Base-by-base conservation (phyloP, 2,113 vertebrate species). In the Nothobranchius kuhntae region DNA sequence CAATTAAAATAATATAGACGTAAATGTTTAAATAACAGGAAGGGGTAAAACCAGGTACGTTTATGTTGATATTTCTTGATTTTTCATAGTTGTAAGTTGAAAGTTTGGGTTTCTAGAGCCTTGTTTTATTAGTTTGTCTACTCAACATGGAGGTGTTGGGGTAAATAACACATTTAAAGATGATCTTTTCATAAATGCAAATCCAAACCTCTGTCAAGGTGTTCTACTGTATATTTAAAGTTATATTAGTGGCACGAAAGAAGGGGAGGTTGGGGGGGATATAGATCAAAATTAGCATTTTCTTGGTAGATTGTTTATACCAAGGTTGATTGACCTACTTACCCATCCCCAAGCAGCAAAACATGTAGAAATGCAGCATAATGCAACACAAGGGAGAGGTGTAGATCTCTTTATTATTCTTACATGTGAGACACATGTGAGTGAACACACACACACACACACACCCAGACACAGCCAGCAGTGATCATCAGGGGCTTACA, bases 271-370 rank as follows among this genome's bases (percentile, higher is more conserved):
- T 38, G 21, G 38, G 48, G 59, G 12, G 70, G 17, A 44, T 64
- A 69, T 74, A 53, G 15, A 81, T 77, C 46, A 66, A 74, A 82
- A 84, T 89, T 85, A 88, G 76, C 73, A 82, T 86, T 81, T 85
- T 86, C 64, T 84, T 81, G 53, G 61, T 75, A 59, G 62, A 74
- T 81, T 74, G 66, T 89, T 89, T 88, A 85, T 81, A 83, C 80
- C 58, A 74, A 74, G 82, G 86, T 88, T 85, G 77, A 87, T 86
- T 89, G 90, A 89, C 87, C 89, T 85, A 90, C 78, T 83, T 91
- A 89, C 75, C 81, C 81, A 74, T 75, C 80, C 66, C 57, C 51
- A 78, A 85, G 82, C 78, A 89, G 52, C 70, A 80, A 60, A 80
- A 85, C 82, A 82, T 52, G 71, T 53, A 87, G 78, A 82, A 85